A percentile compares a stretch with the other conserved stretches of the same genome.
These are phyloP conservation scores for Pituophis catenifer DNA, from an alignment of 2,113 vertebrate genomes.

Conservation along the genomic window DNA sequence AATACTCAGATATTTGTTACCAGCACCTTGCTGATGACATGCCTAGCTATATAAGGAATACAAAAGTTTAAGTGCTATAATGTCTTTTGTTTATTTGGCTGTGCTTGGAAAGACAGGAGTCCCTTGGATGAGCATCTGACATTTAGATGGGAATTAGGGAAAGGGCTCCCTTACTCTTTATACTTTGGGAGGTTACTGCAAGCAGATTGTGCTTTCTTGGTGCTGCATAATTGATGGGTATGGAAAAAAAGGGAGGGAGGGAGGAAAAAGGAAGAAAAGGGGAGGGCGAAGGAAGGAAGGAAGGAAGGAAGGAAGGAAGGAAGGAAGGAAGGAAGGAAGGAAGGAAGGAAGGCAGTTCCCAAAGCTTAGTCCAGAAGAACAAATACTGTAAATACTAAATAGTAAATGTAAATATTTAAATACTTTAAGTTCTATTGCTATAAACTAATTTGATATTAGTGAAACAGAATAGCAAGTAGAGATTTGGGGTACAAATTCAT, in stretches of 20 bases:
- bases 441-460: constrained; percentile 16
- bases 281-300: too few species aligned
- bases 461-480: too few species aligned
- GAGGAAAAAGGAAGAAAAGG: too few species aligned
- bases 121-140: neutral
- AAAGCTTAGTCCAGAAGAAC: neutral
- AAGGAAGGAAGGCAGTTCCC: constrained; percentile 29
- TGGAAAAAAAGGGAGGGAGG: neutral
- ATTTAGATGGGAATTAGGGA: constrained; percentile 50
- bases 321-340: too few species aligned
- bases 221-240: neutral
- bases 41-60: constrained; percentile 55
- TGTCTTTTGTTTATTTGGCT: constrained; percentile 53
- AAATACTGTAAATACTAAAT: constrained; percentile 18
- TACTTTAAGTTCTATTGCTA: rapidly evolving
- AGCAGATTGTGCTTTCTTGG: neutral
- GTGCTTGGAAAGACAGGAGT: constrained; percentile 39
- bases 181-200: constrained; percentile 47
- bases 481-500: too few species aligned
- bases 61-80: constrained; percentile 34
- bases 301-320: too few species aligned
- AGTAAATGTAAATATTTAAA: too few species aligned
- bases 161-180: constrained; percentile 42
- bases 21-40: constrained; percentile 37
- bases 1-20: neutral